phyloP scores from a whole-genome alignment of 2,888 invertebrate genomes.

The Strigamia maritima region DNA sequence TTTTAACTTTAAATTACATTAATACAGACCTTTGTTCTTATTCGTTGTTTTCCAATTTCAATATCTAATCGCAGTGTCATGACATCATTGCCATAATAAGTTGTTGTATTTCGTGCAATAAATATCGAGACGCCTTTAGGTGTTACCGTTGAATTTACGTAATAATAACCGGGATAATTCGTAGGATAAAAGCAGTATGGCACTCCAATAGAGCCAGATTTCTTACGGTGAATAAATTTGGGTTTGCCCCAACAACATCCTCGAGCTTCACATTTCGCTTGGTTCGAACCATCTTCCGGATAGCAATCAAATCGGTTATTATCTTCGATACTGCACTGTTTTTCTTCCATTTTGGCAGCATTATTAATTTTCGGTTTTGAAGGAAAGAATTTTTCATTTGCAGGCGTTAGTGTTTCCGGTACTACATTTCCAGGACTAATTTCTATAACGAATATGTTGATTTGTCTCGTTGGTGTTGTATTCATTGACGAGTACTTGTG shows the following conservation, averaged over 20 bases:
- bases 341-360: too few species aligned
- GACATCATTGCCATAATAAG: constrained; percentile 66
- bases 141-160: constrained; percentile 61
- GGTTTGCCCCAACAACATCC: constrained; percentile 67
- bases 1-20: too few species aligned
- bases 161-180: constrained; percentile 63
- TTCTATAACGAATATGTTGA: too few species aligned
- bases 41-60: constrained; percentile 54
- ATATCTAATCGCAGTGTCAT: constrained; percentile 61
- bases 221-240: neutral
- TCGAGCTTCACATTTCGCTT: constrained; percentile 61
- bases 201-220: constrained; percentile 50
- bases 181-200: constrained; percentile 74
- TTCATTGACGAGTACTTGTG: too few species aligned
- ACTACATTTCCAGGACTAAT: too few species aligned
- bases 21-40: neutral
- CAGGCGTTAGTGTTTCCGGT: too few species aligned
- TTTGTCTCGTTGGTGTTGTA: too few species aligned
- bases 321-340: constrained; percentile 39
- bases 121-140: constrained; percentile 61
- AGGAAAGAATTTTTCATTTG: too few species aligned
- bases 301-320: constrained; percentile 66
- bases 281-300: constrained; percentile 59
- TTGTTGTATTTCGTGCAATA: constrained; percentile 58
- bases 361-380: too few species aligned